Conservation (phyloP, 2,888 invertebrate species). For the Rhogogaster chlorosoma region DNA sequence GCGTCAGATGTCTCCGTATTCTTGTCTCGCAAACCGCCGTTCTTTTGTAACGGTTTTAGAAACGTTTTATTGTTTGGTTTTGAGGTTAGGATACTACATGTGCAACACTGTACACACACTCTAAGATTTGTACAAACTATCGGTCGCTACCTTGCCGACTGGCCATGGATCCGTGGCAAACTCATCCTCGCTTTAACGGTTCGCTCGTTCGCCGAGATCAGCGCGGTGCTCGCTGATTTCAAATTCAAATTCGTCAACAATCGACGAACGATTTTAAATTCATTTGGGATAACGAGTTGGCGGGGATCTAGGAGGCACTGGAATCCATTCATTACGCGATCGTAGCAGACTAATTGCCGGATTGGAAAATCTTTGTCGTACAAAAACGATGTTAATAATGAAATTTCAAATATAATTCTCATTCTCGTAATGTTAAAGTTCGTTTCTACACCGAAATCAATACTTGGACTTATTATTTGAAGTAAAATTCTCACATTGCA, state of each 20-base stretch:
- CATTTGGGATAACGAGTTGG: not conserved
- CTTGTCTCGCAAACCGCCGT: not conserved
- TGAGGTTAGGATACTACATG: constrained; percentile 22
- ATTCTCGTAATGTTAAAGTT: not conserved
- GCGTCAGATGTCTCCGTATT: not conserved
- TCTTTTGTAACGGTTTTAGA: not conserved
- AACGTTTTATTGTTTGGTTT: not conserved
- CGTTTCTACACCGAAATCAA: too few species aligned
- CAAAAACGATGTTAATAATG: not conserved
- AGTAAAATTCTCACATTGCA: too few species aligned
- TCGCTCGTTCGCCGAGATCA: not conserved
- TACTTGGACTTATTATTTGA: too few species aligned
- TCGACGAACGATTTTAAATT: not conserved
- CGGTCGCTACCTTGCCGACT: not conserved
- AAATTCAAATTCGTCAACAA: not conserved
- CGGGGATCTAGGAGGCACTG: not conserved
- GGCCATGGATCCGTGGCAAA: not conserved
- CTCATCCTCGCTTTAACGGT: not conserved
- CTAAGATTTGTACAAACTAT: not conserved
- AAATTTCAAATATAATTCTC: not conserved
- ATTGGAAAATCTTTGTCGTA: not conserved
- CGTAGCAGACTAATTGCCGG: not conserved
- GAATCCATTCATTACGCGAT: not conserved
- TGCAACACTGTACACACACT: not conserved
- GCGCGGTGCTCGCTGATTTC: not conserved